Conservation (phyloP, 2,797 vertebrate genomes). For the Hephaestus fuliginosus region DNA sequence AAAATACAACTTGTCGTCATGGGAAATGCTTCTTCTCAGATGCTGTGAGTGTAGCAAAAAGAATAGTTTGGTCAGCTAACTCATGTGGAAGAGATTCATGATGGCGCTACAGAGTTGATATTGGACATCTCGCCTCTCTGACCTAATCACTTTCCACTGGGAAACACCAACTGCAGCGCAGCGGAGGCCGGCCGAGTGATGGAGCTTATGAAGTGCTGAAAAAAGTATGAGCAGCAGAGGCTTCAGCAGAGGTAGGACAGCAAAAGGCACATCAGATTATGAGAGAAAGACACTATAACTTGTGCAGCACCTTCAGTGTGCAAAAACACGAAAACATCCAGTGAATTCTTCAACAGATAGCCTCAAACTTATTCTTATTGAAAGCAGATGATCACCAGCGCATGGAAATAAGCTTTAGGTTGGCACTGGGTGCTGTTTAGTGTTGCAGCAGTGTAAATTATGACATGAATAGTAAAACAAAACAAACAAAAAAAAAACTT, state of each 20-base stretch:
- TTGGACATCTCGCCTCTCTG: conserved; percentile 14
- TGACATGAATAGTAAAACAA: not conserved
- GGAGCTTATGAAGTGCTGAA: conserved; percentile 22
- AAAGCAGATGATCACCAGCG: not conserved
- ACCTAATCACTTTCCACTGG: conserved; percentile 13
- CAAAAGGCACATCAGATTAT: conserved; percentile 14
- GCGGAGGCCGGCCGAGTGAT: not conserved
- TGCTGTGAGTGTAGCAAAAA: not conserved
- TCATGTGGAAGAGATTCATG: conserved; percentile 21
- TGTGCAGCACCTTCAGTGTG: not conserved
- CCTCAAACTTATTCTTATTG: not conserved
- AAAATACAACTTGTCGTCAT: conserved; percentile 20
- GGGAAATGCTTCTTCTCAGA: conserved; percentile 14
- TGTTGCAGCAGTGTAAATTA: not conserved
- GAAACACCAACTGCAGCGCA: conserved; percentile 16
- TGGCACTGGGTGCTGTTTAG: not conserved
- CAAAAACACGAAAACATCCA: not conserved
- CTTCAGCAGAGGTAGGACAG: not conserved
- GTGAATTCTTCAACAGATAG: conserved; percentile 3
- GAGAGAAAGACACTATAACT: not conserved
- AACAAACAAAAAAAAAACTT: no score
- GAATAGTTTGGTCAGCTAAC: not conserved
- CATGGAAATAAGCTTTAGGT: not conserved
- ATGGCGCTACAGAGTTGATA: conserved; percentile 14
- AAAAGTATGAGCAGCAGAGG: not conserved